A percentile compares a stretch with the other conserved stretches of the same genome.
Conservation (phyloP, 2,888 invertebrate genomes). For the Sarcophaga subvicina region DNA sequence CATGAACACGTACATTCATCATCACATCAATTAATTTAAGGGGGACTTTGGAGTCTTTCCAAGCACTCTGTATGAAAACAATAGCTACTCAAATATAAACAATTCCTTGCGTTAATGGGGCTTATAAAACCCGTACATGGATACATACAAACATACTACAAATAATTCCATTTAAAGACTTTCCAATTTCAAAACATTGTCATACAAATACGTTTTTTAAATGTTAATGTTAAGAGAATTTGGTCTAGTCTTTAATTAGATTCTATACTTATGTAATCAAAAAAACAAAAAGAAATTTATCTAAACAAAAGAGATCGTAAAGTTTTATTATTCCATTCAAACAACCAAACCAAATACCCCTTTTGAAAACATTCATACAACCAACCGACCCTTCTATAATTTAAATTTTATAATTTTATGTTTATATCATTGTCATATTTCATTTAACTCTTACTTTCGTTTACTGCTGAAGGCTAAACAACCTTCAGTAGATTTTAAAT, state of each 20-base stretch:
- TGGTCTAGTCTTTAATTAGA: slow-evolving; percentile 52
- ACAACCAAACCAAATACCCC: slow-evolving; percentile 9
- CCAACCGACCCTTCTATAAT: slow-evolving; percentile 28
- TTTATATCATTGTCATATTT: slow-evolving; percentile 34
- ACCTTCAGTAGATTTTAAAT: slow-evolving; percentile 16
- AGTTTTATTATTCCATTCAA: slow-evolving; percentile 1
- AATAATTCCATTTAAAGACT: slow-evolving; percentile 59
- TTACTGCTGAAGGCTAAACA: slow-evolving; percentile 10
- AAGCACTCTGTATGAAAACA: neutral
- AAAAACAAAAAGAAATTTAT: neutral
- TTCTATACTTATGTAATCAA: slow-evolving; percentile 38
- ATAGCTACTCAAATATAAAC: neutral
- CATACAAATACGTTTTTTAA: slow-evolving; percentile 36
- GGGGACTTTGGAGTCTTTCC: neutral
- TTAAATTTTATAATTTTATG: slow-evolving; percentile 32
- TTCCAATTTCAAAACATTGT: slow-evolving; percentile 65
- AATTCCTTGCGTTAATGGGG: neutral
- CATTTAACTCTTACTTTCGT: slow-evolving; percentile 15
- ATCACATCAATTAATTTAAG: slow-evolving; percentile 12
- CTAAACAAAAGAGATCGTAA: neutral
- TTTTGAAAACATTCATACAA: slow-evolving; percentile 2
- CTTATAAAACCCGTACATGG: neutral
- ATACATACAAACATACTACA: neutral
- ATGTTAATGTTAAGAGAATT: slow-evolving; percentile 35
- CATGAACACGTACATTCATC: slow-evolving; percentile 28